Conservation (phyloP, 1,140 invertebrate genomes). For the Globodera rostochiensis region DNA sequence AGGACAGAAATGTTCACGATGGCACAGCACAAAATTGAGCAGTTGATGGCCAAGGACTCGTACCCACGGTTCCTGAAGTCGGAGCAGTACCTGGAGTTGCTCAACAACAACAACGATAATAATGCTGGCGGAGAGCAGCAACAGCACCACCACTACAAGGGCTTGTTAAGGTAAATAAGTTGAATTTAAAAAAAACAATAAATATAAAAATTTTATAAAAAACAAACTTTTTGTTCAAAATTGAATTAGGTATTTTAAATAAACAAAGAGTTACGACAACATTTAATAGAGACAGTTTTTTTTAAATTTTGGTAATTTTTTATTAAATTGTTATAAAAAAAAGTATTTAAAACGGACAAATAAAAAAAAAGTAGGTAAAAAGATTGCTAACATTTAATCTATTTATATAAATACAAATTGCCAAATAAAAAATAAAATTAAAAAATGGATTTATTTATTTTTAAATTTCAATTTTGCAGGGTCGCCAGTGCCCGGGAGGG, state of each 20-base stretch:
- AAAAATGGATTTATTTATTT: not conserved
- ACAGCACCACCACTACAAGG: not conserved
- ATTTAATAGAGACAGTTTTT: not conserved
- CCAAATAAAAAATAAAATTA: not conserved
- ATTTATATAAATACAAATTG: too few species aligned
- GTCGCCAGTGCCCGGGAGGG: not conserved
- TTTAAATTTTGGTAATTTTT: not conserved
- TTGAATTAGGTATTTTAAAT: not conserved
- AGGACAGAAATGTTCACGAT: slow-evolving; percentile 46
- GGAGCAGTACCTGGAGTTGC: slow-evolving; percentile 37
- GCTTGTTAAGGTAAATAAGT: slow-evolving; percentile 1
- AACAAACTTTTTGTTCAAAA: not conserved
- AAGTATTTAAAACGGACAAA: too few species aligned
- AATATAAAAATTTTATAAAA: not conserved
- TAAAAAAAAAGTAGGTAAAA: too few species aligned
- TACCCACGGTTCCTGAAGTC: slow-evolving; percentile 52
- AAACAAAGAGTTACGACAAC: not conserved
- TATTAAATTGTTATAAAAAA: too few species aligned
- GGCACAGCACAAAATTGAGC: slow-evolving; percentile 48
- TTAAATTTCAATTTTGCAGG: not conserved
- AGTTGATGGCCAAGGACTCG: slow-evolving; percentile 55
- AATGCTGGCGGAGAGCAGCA: not conserved
- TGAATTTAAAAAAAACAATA: too few species aligned
- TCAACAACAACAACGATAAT: slow-evolving; percentile 24
- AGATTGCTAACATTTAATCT: too few species aligned